Base-by-base conservation (phyloP, 37 sponge, comb jelly and placozoan species). In the Eunapius fragilis region DNA sequence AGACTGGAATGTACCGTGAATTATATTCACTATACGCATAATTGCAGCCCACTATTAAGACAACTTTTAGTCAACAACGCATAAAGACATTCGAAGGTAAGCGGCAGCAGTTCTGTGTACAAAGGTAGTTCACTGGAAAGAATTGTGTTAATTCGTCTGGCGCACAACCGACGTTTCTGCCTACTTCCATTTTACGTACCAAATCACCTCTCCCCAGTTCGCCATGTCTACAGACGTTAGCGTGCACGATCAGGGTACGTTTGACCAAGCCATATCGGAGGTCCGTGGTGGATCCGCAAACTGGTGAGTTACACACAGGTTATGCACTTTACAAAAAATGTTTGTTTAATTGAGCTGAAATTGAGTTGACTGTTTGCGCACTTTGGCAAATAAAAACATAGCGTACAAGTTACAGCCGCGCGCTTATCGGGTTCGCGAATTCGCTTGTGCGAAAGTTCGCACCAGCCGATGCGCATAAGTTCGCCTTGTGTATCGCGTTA, bases 261-360 rank as follows among this genome's bases (percentile, higher is more conserved):
- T 92, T 75, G 30, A 89, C 37, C 79, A 75, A 2, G 92, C 82
- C 32, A 81, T 96, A 22, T 85, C 87, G 0, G 71, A 88, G 24
- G 95, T 97, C 13, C 89, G 97, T 31, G 37, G 80, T 0, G 97
- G 95, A 82, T 74, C 80, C 30, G 47, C 71, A 2, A 92, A 90
- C 72, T 97, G 97, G 97, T 96, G 50, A 84, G 92, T 68, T n/a
- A n/a, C n/a, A n/a, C n/a, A 17, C 17, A 17, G 6, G 22, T 58
- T 58, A 58, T 58, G 58, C 9, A 11, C 14, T 1, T 13, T 35
- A 10, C 36, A 25, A 23, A 19, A 10, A 17, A 17, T 2, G 58
- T 58, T 58, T 1, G 14, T 58, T 58, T 58, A 13, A 58, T 58
- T 58, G 58, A 12, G 14, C 7, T 58, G 58, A 19, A 58, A 58